Base-by-base conservation (phyloP, 1,140 invertebrate genomes). In the Ephestia elutella region DNA sequence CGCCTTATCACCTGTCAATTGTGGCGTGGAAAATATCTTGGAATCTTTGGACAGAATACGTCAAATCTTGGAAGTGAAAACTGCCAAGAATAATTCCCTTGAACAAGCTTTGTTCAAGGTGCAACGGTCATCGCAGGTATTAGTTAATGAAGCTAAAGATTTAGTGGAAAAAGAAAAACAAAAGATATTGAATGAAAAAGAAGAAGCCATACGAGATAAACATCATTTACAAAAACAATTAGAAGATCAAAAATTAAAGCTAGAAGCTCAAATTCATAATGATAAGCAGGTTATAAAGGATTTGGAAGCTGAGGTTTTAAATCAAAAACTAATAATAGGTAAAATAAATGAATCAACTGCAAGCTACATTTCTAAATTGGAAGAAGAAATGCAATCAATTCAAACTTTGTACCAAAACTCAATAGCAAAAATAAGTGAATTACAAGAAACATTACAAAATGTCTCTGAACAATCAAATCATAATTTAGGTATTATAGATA, bases 101-200 rank as follows among this genome's bases (percentile, higher is more conserved):
- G 78, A 85, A 68, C 66, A 79, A 60, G 82, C 76, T 32, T 69
- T 82, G 63, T 56, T 75, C n/a, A 78, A 73, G 63, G 75, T 80
- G 35, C 74, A 81, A 70, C 72, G 71, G n/a, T 86, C 85, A 30
- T 87, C 79, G 38, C 72, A 85, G 56, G 55, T 87, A 55, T 66
- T 87, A 17, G 63, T 81, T 60, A 76, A 84, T 53, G 82, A 85
- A 70, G 82, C 82, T 17, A 82, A 80, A 62, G 78, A 67, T 70
- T 72, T 78, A 55, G 70, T 80, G 17, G 82, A 85, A 73, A 74
- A 74, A 56, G 83, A 87, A 68, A 84, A 79, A 66, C 70, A 75
- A 69, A 86, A 85, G 65, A 79, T 86, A 57, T 62, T 75, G 15
- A 58, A 64, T 58, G 83, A 86, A 67, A 85, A 85, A 63, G 82